These are phyloP conservation scores for Enoplosus armatus DNA, from an alignment of 2,797 vertebrate genomes.

Conservation along the genomic window DNA sequence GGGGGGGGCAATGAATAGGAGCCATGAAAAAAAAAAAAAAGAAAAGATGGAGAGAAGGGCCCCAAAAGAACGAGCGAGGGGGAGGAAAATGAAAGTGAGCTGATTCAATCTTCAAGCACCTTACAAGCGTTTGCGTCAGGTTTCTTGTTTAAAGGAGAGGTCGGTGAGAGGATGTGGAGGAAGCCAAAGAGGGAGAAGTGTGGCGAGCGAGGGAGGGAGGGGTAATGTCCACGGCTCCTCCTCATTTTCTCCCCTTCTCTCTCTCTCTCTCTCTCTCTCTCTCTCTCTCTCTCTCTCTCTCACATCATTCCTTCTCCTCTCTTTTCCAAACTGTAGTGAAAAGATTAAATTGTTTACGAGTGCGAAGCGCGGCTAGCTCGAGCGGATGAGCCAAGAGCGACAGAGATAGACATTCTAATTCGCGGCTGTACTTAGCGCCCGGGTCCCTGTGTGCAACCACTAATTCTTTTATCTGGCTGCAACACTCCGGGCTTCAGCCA, in stretches of 20 bases:
- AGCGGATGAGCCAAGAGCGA: slow-evolving; percentile 94
- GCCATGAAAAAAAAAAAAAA: slow-evolving; percentile 54
- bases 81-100: slow-evolving; percentile 78
- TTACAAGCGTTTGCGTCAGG: slow-evolving; percentile 89
- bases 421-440: slow-evolving; percentile 92
- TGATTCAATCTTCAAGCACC: slow-evolving; percentile 84
- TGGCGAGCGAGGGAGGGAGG: slow-evolving; percentile 19
- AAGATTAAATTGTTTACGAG: slow-evolving; percentile 99
- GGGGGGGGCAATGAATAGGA: slow-evolving; percentile 41
- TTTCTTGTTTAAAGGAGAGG: slow-evolving; percentile 83
- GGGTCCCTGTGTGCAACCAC: slow-evolving; percentile 93
- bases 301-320: slow-evolving; percentile 58
- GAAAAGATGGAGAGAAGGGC: slow-evolving; percentile 62
- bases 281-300: slow-evolving; percentile 34
- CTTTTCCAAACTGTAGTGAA: slow-evolving; percentile 93
- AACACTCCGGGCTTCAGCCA: slow-evolving; percentile 97
- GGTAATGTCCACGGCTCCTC: slow-evolving; percentile 85
- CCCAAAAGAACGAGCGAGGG: slow-evolving; percentile 63
- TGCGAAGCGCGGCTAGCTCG: slow-evolving; percentile 90
- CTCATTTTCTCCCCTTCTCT: slow-evolving; percentile 45
- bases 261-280: no score
- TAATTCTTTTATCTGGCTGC: slow-evolving; percentile 99
- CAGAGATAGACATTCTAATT: slow-evolving; percentile 99
- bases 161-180: slow-evolving; percentile 68
- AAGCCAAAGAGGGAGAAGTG: slow-evolving; percentile 48